phyloP scores from a whole-genome alignment of 2,797 vertebrate species.

The Fundulus diaphanus region DNA sequence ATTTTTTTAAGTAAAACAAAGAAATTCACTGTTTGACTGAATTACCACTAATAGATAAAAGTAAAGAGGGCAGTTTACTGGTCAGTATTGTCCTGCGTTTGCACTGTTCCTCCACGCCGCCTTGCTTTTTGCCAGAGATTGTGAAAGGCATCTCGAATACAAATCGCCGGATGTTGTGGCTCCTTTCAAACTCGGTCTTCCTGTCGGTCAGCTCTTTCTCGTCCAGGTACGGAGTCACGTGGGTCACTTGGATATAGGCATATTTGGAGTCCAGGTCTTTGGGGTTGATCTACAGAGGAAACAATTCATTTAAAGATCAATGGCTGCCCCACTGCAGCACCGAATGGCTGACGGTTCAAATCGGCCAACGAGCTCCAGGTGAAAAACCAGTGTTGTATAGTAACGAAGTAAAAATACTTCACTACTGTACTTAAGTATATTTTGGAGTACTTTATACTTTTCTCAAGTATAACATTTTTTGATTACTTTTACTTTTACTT shows the following conservation, averaged over 20 bases:
- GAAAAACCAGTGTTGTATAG: no score
- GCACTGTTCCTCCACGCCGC: slow-evolving; percentile 95
- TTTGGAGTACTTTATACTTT: no score
- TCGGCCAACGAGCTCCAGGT: neutral
- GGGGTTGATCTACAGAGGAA: slow-evolving; percentile 88
- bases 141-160: slow-evolving; percentile 99
- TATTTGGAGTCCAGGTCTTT: slow-evolving; percentile 98
- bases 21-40: neutral
- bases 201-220: slow-evolving; percentile 95
- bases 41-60: neutral
- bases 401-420: no score
- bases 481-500: no score
- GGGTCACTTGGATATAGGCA: slow-evolving; percentile 97
- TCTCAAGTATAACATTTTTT: no score
- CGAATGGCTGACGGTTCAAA: neutral
- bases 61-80: slow-evolving; percentile 77
- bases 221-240: slow-evolving; percentile 93
- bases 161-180: slow-evolving; percentile 95
- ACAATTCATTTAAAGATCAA: neutral
- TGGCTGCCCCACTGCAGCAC: neutral
- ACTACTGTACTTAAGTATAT: no score
- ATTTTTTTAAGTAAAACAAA: neutral
- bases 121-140: slow-evolving; percentile 93
- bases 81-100: slow-evolving; percentile 94
- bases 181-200: slow-evolving; percentile 95